Percentiles rank a stretch among this genome's conserved stretches.
phyloP scores from a whole-genome alignment of 2,113 vertebrate genomes.

The Eulemur macaco region DNA sequence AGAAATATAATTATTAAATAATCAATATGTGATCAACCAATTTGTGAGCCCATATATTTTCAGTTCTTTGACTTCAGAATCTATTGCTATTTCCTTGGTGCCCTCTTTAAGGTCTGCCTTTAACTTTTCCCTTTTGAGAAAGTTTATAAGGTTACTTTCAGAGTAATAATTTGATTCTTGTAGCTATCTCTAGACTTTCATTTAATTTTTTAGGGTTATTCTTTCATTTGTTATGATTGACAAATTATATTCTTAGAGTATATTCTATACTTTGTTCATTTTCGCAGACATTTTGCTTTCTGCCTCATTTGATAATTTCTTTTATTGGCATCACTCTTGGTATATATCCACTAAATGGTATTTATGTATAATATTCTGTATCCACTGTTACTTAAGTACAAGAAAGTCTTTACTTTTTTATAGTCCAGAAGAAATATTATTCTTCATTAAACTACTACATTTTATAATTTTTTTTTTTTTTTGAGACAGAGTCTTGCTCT shows the following conservation, averaged over 20 bases:
- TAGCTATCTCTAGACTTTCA: background rate
- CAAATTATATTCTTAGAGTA: background rate
- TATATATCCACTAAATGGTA: background rate
- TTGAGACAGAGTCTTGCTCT: too few species aligned
- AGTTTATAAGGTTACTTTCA: too few species aligned
- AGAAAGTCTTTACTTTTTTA: background rate
- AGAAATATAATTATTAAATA: background rate
- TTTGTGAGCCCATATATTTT: background rate
- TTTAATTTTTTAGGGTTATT: background rate
- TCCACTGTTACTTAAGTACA: background rate
- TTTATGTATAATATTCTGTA: background rate
- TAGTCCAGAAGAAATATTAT: background rate
- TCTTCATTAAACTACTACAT: background rate
- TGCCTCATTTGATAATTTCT: background rate
- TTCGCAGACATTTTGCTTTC: background rate
- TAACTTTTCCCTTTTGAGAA: background rate
- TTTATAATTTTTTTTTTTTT: background rate
- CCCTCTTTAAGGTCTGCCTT: background rate
- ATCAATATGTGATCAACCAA: background rate
- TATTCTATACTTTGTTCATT: background rate
- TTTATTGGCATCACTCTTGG: background rate
- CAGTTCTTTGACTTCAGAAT: constrained; percentile 8
- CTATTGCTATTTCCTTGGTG: background rate
- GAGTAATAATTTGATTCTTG: background rate
- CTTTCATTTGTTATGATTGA: background rate